Percentiles rank a stretch among this genome's conserved stretches.
phyloP scores from a whole-genome alignment of 2,797 vertebrate species.

The Anisognathus igniventris region DNA sequence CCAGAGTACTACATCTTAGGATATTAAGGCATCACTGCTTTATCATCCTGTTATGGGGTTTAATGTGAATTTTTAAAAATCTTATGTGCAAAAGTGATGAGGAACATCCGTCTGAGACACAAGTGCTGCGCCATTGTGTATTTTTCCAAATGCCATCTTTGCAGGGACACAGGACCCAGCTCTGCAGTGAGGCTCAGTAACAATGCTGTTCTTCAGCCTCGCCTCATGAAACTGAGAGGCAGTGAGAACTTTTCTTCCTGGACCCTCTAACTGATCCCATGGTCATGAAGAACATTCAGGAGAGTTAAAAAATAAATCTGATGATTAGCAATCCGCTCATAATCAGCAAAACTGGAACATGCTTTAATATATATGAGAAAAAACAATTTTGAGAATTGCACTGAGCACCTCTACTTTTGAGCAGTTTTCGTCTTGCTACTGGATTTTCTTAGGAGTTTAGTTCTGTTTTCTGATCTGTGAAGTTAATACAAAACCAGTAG shows the following conservation, averaged over 20 bases:
- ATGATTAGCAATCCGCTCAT: not conserved
- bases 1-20: rapidly evolving
- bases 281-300: not conserved
- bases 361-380: not conserved
- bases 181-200: not conserved
- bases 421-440: not conserved
- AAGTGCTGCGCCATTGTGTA: rapidly evolving
- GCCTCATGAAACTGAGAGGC: not conserved
- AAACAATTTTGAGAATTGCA: not conserved
- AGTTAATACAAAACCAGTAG: not conserved
- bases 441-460: not conserved
- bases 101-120: not conserved
- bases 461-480: not conserved
- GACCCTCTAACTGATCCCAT: not conserved
- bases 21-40: not conserved
- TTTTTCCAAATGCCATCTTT: not conserved
- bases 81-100: not conserved
- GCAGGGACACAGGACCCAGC: not conserved
- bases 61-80: not conserved
- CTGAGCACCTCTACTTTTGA: not conserved
- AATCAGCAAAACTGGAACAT: not conserved
- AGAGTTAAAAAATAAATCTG: not conserved
- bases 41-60: not conserved
- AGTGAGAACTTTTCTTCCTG: not conserved
- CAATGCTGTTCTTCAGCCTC: rapidly evolving